Base-by-base conservation (phyloP, 2,888 invertebrate genomes). In the Euclidia mi region DNA sequence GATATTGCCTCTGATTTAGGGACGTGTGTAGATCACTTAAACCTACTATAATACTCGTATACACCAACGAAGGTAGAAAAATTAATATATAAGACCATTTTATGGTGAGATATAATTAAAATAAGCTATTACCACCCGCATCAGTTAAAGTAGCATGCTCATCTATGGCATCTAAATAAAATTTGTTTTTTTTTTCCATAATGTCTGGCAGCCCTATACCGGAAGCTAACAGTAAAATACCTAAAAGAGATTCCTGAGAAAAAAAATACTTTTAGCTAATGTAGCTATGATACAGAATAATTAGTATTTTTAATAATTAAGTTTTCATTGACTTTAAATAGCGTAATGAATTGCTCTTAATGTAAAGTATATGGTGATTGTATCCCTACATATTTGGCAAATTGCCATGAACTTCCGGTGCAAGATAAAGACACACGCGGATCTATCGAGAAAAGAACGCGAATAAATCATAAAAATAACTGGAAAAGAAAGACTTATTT, bases 321-420 rank as follows among this genome's bases (percentile, higher is more conserved):
- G 12, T 32, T 44, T 10, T 3, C 14, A 18, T 6, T 0, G 4
- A 0, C 29, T 41, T 37, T 7, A 10, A 18, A 9, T 28, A 14
- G 9, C 3, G 29, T 25, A 35, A n/a, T 28, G 10, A 15, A 7
- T 1, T 31, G 14, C n/a, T 7, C 46, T 25, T 34, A 25, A 29
- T 49, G 0, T 55, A 50, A 52, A 49, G 31, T 48, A 45, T 42
- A 55, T 50, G 64, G 58, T 67, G 37, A 67, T 61, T 69, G 71
- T 64, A 55, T 53, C 50, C 64, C 71, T 78, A 86, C 79, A 66
- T 85, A 89, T 89, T 94, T 94, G 94, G 94, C 94, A 92, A 92
- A 88, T 90, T 95, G 94, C 94, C 95, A 95, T 95, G 95, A 94
- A 94, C 95, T 95, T 95, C 95, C 95, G 95, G 95, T 92, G 78